These are phyloP conservation scores for Drosophila yooni DNA, from an alignment of 2,888 invertebrate species.

Conservation along the genomic window DNA sequence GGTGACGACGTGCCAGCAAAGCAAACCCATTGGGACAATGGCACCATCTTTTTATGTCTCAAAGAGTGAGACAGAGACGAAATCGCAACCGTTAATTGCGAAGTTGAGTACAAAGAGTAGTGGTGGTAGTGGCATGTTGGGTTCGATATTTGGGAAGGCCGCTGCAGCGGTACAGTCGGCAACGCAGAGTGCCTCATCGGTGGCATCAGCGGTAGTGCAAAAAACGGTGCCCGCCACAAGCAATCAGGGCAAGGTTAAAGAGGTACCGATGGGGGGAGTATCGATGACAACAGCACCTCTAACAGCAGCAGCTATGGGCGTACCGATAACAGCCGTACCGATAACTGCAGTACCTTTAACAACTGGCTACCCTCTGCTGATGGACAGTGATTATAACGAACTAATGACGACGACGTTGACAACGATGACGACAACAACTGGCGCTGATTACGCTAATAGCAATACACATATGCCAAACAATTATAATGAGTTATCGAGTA, in stretches of 20 bases:
- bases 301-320: conserved; percentile 21
- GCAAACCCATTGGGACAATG: not conserved
- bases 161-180: conserved; percentile 84
- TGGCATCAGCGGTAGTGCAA: conserved; percentile 76
- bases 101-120: conserved; percentile 13
- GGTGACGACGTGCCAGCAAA: not conserved
- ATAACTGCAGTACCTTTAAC: conserved; percentile 15
- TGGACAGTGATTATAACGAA: conserved; percentile 47
- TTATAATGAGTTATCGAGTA: conserved; percentile 30
- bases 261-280: conserved; percentile 11
- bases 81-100: not conserved
- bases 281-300: conserved; percentile 18
- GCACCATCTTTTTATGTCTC: not conserved
- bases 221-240: conserved; percentile 50
- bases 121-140: conserved; percentile 78
- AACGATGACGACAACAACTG: conserved; percentile 38
- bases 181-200: conserved; percentile 77
- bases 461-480: conserved; percentile 58
- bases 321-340: not conserved
- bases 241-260: conserved; percentile 12
- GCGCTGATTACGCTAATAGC: conserved; percentile 78
- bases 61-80: not conserved
- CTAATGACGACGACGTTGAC: conserved; percentile 9
- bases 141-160: conserved; percentile 83
- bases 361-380: conserved; percentile 7